Base-by-base conservation (phyloP, 2,888 invertebrate species). In the Nipponacmea schrenckii region DNA sequence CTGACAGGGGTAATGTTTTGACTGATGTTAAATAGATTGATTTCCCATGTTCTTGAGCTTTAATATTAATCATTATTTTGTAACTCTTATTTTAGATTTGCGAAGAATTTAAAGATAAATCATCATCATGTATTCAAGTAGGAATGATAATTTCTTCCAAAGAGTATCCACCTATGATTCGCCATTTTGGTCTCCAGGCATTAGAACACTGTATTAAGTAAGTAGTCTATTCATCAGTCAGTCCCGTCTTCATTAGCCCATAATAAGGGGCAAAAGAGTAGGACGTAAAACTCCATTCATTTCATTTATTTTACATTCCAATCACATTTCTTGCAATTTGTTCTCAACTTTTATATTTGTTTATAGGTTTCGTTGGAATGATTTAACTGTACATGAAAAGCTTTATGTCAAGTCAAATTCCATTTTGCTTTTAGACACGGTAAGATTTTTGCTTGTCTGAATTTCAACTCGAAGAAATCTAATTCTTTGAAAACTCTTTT, bases 141-240 rank as follows among this genome's bases (percentile, higher is more conserved):
- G 96, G 96, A 0, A 90, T 96, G 1, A 92, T 93, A 79, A 88
- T 97, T 79, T 94, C 95, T 63, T 93, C 93, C 79, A 93, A 74
- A 64, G 73, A 93, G 63, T 91, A 91, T 39, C 93, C 93, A 84
- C 93, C 94, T 12, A 92, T 94, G 71, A 94, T 95, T 0, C 93
- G 95, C 71, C 96, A 96, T 87, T 96, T 96, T 90, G 97, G 97
- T 0, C 90, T 97, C 0, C 96, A 97, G 84, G 90, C 97, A 0
- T 94, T 98, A 92, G 97, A 97, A 87, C 94, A 97, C 85, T 95
- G 94, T 69, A 94, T 97, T 44, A 97, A 96, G 90, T 96, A 77
- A 82, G 86, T 78, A 24, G 56, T 31, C 27, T 31, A 39, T 10
- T 39, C 1, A 39, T 39, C 39, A 39, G 31, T 31, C 31, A 31